Evolutionary conservation across 2,113 vertebrate genomes (phyloP), one percentile per base, ranked within the genome.

Genomic region (Pterocles gutturalis): DNA sequence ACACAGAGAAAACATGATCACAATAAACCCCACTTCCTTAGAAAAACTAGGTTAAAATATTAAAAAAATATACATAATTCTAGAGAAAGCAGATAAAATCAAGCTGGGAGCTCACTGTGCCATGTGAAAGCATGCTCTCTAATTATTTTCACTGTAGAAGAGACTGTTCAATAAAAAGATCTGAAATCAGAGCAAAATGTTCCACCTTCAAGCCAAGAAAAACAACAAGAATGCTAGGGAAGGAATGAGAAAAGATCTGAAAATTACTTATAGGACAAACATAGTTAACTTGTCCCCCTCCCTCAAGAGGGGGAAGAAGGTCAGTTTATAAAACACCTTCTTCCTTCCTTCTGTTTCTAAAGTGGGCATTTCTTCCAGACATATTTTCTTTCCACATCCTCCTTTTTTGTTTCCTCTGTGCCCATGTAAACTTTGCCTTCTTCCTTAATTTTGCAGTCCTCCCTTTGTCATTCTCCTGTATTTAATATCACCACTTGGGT

Each of bases 151-250:
- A 93, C 64, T 90, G 75, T 29, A 88, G 84, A 89, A 91, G 57
- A 93, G 62, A 96, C 67, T 54, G 81, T 86, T 82, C 53, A 87
- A 85, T 53, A 89, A 91, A 96, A 95, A 84, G 41, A 91, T 83
- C 65, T 96, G 81, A 95, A 96, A 95, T 82, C 38, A 65, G 82
- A 90, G 83, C 67, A 95, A 96, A 95, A 87, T 33, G 77, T 94
- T 64, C 45, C n/a, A 85, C 45, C 24, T 10, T 89, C 65, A 36
- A 91, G 93, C 91, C 94, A 96, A 96, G 53, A 71, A 82, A 95
- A 96, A 85, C 53, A 96, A 57, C 18, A 89, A 61, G 55, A 71
- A 97, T 93, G 71, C 85, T 92, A 61, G 49, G 49, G 64, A 84
- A 89, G 43, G 51, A 90, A 85, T 29, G 65, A 78, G 73, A 93